phyloP scores from a whole-genome alignment of 2,888 invertebrate genomes.

The Strigamia crassipes region DNA sequence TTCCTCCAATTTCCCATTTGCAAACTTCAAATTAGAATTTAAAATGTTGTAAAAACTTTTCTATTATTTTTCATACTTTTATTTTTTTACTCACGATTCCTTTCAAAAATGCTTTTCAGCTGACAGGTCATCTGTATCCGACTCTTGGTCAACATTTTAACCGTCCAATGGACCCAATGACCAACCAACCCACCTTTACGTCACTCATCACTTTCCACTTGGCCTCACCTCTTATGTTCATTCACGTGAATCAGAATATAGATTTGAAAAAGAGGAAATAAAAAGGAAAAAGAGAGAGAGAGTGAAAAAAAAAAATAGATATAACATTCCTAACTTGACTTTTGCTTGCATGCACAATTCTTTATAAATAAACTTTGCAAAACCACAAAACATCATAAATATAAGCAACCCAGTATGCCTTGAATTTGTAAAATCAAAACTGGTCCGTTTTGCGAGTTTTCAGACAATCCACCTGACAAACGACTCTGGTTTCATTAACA shows the following conservation, averaged over 20 bases:
- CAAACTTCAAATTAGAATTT: background rate
- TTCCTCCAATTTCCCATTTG: background rate
- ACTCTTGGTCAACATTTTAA: constrained; percentile 27
- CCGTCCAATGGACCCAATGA: background rate
- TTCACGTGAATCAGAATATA: constrained; percentile 27
- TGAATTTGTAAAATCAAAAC: background rate
- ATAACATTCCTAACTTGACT: background rate
- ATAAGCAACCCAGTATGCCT: background rate
- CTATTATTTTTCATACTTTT: background rate
- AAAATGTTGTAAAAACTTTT: background rate
- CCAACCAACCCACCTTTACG: background rate
- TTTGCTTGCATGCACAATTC: background rate
- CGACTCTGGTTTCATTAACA: background rate
- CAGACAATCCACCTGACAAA: background rate
- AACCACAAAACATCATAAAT: background rate
- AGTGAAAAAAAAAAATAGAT: background rate
- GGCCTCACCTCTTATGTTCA: constrained; percentile 13
- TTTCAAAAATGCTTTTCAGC: constrained; percentile 7
- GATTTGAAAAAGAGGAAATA: background rate
- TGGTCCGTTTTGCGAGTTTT: background rate
- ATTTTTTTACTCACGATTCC: background rate
- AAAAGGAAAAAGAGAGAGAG: background rate
- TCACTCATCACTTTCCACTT: constrained; percentile 26
- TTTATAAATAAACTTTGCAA: background rate
- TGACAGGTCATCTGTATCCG: constrained; percentile 27